Conservation (phyloP, 2,888 invertebrate species). For the Noctua comes region DNA sequence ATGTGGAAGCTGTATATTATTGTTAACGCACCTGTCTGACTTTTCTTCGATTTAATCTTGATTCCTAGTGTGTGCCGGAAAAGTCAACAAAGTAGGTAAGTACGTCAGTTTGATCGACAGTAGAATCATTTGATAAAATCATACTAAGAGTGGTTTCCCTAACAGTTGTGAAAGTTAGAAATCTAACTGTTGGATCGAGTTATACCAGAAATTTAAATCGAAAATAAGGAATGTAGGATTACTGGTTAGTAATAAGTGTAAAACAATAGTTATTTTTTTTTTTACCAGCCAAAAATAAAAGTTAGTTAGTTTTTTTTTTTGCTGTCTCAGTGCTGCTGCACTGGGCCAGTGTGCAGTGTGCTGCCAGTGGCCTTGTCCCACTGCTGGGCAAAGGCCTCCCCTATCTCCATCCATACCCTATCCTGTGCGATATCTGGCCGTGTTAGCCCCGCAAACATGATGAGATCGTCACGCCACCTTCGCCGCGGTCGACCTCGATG, state of each 20-base stretch:
- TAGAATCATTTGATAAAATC: slow-evolving; percentile 51
- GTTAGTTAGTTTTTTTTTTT: too few relatives aligned
- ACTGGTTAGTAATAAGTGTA: not conserved
- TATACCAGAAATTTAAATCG: slow-evolving; percentile 3
- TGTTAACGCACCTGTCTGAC: not conserved
- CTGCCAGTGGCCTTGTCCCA: too few relatives aligned
- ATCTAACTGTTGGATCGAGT: slow-evolving; percentile 12
- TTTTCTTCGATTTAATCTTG: slow-evolving; percentile 1
- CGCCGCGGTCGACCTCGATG: too few relatives aligned
- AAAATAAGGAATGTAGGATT: not conserved
- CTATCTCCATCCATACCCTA: not conserved
- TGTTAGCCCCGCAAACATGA: too few relatives aligned
- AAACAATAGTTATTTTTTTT: not conserved
- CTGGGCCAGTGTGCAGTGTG: too few relatives aligned
- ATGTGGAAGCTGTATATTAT: not conserved
- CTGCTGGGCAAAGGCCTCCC: not conserved
- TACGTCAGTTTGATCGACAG: slow-evolving; percentile 36
- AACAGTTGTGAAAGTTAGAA: slow-evolving; percentile 29
- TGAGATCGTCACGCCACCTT: too few relatives aligned
- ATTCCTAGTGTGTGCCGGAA: slow-evolving; percentile 28
- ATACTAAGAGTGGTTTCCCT: slow-evolving; percentile 17
- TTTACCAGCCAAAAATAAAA: not conserved
- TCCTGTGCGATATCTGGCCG: too few relatives aligned
- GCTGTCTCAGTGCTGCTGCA: too few relatives aligned
- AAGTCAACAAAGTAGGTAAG: slow-evolving; percentile 12